Percentiles rank a stretch among this genome's conserved stretches.
These are phyloP conservation scores for Eremophila alpestris DNA, from an alignment of 2,797 vertebrate genomes.

Conservation along the genomic window DNA sequence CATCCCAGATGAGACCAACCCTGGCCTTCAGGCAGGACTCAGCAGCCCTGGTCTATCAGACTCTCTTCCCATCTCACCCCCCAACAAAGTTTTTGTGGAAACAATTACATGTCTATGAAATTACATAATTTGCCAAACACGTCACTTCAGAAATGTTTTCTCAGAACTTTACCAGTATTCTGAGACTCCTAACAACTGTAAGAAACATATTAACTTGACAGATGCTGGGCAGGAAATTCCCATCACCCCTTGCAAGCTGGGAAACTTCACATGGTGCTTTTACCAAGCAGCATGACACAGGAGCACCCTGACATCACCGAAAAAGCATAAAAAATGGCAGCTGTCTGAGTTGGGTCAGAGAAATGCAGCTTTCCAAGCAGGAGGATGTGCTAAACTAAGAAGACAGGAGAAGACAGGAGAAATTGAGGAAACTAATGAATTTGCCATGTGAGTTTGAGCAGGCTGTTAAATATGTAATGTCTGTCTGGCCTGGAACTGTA, in stretches of 20 bases:
- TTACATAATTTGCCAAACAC: background rate
- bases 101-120: background rate
- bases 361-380: background rate
- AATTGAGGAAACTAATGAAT: conserved; percentile 19
- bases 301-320: background rate
- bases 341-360: background rate
- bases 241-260: background rate
- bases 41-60: background rate
- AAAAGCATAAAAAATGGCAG: background rate
- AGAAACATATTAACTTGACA: background rate
- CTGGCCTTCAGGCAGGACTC: background rate
- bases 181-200: background rate
- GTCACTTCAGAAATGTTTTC: background rate
- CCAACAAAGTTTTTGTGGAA: background rate
- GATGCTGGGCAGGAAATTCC: background rate
- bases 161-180: background rate
- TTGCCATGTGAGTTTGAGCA: conserved; percentile 12
- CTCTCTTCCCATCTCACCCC: background rate
- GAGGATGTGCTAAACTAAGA: background rate
- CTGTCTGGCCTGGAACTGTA: conserved; percentile 5
- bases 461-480: conserved; percentile 28
- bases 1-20: background rate
- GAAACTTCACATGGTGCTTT: background rate
- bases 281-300: background rate
- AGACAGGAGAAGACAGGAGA: conserved; percentile 2